phyloP scores from a whole-genome alignment of 2,113 vertebrate species.

The Procavia capensis region DNA sequence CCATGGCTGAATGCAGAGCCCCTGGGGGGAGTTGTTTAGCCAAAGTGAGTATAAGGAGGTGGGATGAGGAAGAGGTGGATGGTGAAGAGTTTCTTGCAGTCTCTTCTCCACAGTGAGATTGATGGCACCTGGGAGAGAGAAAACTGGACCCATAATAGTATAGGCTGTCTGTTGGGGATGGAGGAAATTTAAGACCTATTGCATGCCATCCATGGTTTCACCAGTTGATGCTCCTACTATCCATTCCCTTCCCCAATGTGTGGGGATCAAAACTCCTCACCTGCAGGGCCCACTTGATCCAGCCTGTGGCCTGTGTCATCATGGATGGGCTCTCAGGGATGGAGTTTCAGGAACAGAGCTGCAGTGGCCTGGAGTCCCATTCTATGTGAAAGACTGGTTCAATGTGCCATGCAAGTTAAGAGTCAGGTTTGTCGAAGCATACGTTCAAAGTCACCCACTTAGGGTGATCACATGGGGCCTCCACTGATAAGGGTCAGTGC shows the following conservation, averaged over 20 bases:
- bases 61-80: not conserved
- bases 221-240: not conserved
- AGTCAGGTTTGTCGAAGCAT: not conserved
- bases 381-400: constrained; percentile 66
- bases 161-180: not conserved
- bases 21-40: not conserved
- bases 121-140: not conserved
- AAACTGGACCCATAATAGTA: not conserved
- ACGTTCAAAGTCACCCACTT: no score
- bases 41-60: not conserved
- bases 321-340: not conserved
- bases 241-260: constrained; percentile 44
- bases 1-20: not conserved
- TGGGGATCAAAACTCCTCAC: constrained; percentile 37
- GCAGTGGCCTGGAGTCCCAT: constrained; percentile 36
- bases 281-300: not conserved
- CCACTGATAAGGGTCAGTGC: not conserved
- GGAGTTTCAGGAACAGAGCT: constrained; percentile 52
- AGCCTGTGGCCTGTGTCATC: constrained; percentile 56
- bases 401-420: constrained; percentile 75
- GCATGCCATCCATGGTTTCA: not conserved
- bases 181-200: not conserved
- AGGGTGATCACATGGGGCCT: no score
- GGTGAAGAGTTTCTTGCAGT: no score
- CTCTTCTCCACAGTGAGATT: no score